Base-by-base conservation (phyloP, 2,888 invertebrate genomes). In the Oconnorella tubifera region DNA sequence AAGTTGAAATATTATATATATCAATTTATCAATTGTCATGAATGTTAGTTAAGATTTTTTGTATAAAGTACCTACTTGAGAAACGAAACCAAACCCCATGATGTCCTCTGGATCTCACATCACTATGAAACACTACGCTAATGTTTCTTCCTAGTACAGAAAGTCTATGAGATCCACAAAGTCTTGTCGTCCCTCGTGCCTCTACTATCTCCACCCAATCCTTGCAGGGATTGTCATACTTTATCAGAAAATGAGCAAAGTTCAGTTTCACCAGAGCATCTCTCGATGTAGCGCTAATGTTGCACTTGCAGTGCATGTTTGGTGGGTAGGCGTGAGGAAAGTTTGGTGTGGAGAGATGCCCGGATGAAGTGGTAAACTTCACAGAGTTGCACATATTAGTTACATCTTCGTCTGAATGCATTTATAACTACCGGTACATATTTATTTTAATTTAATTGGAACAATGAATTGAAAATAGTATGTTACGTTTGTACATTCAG, bases 341-440 rank as follows among this genome's bases (percentile, higher is more conserved):
- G 31, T 71, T 65, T 3, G 78, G 78, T 0, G 76, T 78, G 0
- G 75, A 68, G 33, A 80, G 75, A 70, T 77, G 78, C 6, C 78
- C 79, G 31, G 68, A 70, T 62, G 74, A 73, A 1, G 66, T 68
- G 25, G 72, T 75, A 53, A 74, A 65, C 27, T 56, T 58, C 10
- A 69, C 31, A 10, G 57, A 29, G 19, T 62, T 58, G 67, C 80
- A 80, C 32, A 80, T 75, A 66, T 77, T 72, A 2, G 65, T 64
- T 3, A 75, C 73, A 32, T 75, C 70, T 23, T 67, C 60, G 27
- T 70, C 78, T 78, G 74, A n/a, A n/a, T n/a, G n/a, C n/a, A n/a
- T n/a, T n/a, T n/a, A n/a, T n/a, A n/a, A n/a, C n/a, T n/a, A n/a
- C n/a, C n/a, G n/a, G n/a, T n/a, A n/a, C n/a, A n/a, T n/a, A n/a